Conservation (phyloP, 2,113 vertebrate genomes). For the Poicephalus meyeri region DNA sequence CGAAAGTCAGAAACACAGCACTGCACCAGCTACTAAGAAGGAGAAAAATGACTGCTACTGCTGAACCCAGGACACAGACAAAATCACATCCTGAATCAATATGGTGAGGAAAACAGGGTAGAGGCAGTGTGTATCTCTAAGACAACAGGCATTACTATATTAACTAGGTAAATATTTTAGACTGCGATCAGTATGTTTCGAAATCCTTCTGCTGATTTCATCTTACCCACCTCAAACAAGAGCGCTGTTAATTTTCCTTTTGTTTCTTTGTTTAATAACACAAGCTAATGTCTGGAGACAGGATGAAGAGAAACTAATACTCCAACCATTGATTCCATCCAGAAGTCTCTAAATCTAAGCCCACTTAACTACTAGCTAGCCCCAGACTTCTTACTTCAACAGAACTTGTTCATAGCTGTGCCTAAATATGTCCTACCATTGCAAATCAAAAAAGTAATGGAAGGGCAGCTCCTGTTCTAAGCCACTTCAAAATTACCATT, state of each 20-base stretch:
- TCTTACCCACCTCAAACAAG: neutral
- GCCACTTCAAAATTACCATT: neutral
- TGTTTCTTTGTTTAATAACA: neutral
- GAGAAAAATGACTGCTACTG: no score
- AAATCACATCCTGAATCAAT: neutral
- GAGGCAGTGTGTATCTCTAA: neutral
- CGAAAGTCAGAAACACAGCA: no score
- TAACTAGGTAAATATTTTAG: neutral
- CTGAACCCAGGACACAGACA: no score
- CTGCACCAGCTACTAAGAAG: no score
- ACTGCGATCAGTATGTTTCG: neutral
- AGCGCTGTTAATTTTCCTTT: neutral
- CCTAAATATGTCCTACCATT: neutral
- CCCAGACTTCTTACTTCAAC: neutral
- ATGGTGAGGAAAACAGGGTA: neutral
- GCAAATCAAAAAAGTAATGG: neutral
- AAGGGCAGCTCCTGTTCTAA: neutral
- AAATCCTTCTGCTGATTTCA: neutral
- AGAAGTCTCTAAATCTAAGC: neutral
- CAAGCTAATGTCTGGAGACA: neutral
- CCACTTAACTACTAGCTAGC: neutral
- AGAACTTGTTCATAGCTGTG: neutral
- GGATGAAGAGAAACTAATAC: neutral
- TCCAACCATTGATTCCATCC: neutral
- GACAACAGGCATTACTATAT: rapidly evolving